These are phyloP conservation scores for Drosophila pachea DNA, from an alignment of 1,140 invertebrate species.

Conservation along the genomic window DNA sequence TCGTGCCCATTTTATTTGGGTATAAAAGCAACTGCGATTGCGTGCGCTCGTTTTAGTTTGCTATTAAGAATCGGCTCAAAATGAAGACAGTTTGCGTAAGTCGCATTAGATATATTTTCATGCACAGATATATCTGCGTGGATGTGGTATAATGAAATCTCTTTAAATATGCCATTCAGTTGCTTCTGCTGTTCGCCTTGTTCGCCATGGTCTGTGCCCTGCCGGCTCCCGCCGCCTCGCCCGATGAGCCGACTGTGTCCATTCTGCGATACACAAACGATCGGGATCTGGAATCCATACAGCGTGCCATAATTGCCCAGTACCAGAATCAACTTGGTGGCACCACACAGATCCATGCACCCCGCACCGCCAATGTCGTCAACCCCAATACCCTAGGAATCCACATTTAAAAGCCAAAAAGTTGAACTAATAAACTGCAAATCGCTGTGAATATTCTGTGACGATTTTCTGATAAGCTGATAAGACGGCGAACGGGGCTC, in stretches of 20 bases:
- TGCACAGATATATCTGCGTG: background rate
- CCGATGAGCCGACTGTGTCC: slow-evolving; percentile 51
- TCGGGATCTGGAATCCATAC: slow-evolving; percentile 58
- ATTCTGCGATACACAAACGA: slow-evolving; percentile 63
- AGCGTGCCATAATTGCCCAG: slow-evolving; percentile 66
- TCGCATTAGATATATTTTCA: background rate
- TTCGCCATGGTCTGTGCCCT: slow-evolving; percentile 36
- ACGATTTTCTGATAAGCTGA: slow-evolving; percentile 47
- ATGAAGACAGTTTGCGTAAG: slow-evolving; percentile 63
- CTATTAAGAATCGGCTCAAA: slow-evolving; percentile 17
- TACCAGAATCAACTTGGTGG: slow-evolving; percentile 57
- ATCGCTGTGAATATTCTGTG: slow-evolving; percentile 26
- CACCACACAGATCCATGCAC: slow-evolving; percentile 53
- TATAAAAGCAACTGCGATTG: slow-evolving; percentile 45
- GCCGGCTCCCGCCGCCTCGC: slow-evolving; percentile 20
- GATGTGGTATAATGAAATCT: background rate
- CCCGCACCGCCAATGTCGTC: slow-evolving; percentile 42
- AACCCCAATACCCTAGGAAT: slow-evolving; percentile 52
- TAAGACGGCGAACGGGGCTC: background rate
- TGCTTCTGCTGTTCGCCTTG: slow-evolving; percentile 49
- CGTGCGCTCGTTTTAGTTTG: slow-evolving; percentile 44
- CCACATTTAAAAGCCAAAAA: slow-evolving; percentile 47
- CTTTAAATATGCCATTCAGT: slow-evolving; percentile 16
- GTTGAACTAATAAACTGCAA: slow-evolving; percentile 49
- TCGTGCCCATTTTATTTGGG: slow-evolving; percentile 1